These are phyloP conservation scores for Selenia dentaria DNA, from an alignment of 2,888 invertebrate genomes.

Conservation along the genomic window DNA sequence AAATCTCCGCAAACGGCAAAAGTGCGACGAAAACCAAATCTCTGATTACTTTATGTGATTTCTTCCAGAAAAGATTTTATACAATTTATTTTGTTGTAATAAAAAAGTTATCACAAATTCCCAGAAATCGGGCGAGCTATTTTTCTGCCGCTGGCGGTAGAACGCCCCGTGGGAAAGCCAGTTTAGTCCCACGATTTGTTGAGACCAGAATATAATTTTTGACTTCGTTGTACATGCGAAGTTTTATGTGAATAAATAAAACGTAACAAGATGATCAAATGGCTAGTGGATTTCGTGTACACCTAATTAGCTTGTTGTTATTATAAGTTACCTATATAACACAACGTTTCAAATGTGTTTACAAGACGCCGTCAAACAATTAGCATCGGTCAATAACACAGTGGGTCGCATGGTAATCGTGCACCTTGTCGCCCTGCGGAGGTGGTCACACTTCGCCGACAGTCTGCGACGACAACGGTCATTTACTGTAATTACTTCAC, in stretches of 20 bases:
- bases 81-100: slow-evolving; percentile 78
- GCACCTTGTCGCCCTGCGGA: slow-evolving; percentile 32
- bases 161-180: slow-evolving; percentile 66
- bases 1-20: slow-evolving; percentile 63
- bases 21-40: slow-evolving; percentile 69
- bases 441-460: slow-evolving; percentile 56
- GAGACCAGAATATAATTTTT: slow-evolving; percentile 49
- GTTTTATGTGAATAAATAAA: slow-evolving; percentile 26
- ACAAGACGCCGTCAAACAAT: slow-evolving; percentile 67
- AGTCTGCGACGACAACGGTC: slow-evolving; percentile 53
- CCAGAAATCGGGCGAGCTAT: slow-evolving; percentile 73
- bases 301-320: slow-evolving; percentile 48
- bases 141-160: slow-evolving; percentile 64
- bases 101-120: slow-evolving; percentile 80
- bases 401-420: slow-evolving; percentile 58
- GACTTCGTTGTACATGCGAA: slow-evolving; percentile 33
- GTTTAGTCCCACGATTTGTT: slow-evolving; percentile 51
- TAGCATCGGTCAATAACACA: slow-evolving; percentile 68
- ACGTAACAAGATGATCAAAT: slow-evolving; percentile 30
- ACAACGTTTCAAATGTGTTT: slow-evolving; percentile 52
- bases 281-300: slow-evolving; percentile 36
- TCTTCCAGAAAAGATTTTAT: slow-evolving; percentile 72
- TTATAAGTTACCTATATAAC: too few relatives aligned
- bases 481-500: slow-evolving; percentile 70
- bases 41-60: slow-evolving; percentile 70